Conservation (phyloP, 2,113 vertebrate genomes). For the Thymallus thymallus region DNA sequence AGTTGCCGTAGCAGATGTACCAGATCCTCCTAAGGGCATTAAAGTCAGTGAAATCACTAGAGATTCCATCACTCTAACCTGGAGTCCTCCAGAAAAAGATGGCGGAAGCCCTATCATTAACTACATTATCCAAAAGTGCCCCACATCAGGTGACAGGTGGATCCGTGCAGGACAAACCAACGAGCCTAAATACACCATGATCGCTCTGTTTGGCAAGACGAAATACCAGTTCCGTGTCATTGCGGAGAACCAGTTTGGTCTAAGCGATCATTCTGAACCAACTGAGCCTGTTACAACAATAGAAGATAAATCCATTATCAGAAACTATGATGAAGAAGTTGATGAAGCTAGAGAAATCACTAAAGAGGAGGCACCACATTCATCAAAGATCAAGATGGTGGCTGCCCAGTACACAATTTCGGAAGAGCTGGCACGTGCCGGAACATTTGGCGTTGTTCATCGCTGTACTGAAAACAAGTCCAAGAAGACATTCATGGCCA, state of each 20-base stretch:
- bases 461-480: constrained; percentile 89
- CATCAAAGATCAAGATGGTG: constrained; percentile 88
- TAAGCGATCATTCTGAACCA: constrained; percentile 86
- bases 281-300: constrained; percentile 92
- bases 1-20: constrained; percentile 93
- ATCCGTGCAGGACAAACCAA: constrained; percentile 90
- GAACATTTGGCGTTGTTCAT: constrained; percentile 91
- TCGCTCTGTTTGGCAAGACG: constrained; percentile 95
- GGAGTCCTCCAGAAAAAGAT: constrained; percentile 89
- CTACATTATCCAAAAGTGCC: constrained; percentile 95
- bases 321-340: constrained; percentile 97
- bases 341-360: constrained; percentile 87
- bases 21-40: constrained; percentile 89
- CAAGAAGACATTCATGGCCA: constrained; percentile 96
- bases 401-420: constrained; percentile 90
- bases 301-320: constrained; percentile 89
- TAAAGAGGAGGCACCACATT: constrained; percentile 82
- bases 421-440: constrained; percentile 89
- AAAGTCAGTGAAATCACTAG: constrained; percentile 86
- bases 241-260: constrained; percentile 95
- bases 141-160: constrained; percentile 91
- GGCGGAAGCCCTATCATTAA: constrained; percentile 89
- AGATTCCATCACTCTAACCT: constrained; percentile 92
- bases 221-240: constrained; percentile 96
- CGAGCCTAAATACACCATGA: constrained; percentile 86